Evolutionary conservation across 2,797 vertebrate genomes (phyloP).

Genomic region (Triplophysa bombifrons): DNA sequence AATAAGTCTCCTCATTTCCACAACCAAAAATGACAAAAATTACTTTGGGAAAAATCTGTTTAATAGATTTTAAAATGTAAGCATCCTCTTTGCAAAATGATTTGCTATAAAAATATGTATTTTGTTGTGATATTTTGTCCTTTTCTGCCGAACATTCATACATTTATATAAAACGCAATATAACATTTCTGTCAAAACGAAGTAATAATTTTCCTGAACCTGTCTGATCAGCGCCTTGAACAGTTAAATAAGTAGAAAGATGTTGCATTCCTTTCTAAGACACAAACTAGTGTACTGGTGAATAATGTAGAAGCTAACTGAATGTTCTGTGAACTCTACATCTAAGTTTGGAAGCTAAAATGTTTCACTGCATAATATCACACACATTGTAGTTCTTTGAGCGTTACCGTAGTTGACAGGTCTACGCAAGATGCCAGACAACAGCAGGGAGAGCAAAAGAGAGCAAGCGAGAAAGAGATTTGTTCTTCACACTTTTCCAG

Average conservation of each 20-base stretch:
- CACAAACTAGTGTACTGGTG: slow-evolving; percentile 6
- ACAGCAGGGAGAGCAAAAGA: slow-evolving; percentile 15
- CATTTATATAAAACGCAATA: too few species aligned
- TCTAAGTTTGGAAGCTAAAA: slow-evolving; percentile 7
- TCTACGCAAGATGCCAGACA: slow-evolving; percentile 1
- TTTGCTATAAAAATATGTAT: background rate
- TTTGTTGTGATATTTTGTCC: background rate
- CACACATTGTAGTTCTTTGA: slow-evolving; percentile 29
- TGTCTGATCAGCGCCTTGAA: background rate
- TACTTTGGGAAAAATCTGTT: too few species aligned
- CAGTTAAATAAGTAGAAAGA: background rate
- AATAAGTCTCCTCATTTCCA: too few species aligned
- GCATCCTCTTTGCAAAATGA: too few species aligned
- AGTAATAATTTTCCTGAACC: background rate
- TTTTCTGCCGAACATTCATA: background rate
- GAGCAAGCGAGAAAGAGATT: background rate
- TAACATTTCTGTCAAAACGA: background rate
- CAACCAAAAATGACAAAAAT: too few species aligned
- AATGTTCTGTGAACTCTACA: slow-evolving; percentile 16
- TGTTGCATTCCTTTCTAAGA: background rate
- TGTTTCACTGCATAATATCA: slow-evolving; percentile 20
- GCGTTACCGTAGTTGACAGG: slow-evolving; percentile 17
- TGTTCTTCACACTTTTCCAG: slow-evolving; percentile 21
- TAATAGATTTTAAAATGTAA: too few species aligned
- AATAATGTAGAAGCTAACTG: slow-evolving; percentile 25